Conservation (phyloP, 2,888 invertebrate genomes). For the Smittia sp. region DNA sequence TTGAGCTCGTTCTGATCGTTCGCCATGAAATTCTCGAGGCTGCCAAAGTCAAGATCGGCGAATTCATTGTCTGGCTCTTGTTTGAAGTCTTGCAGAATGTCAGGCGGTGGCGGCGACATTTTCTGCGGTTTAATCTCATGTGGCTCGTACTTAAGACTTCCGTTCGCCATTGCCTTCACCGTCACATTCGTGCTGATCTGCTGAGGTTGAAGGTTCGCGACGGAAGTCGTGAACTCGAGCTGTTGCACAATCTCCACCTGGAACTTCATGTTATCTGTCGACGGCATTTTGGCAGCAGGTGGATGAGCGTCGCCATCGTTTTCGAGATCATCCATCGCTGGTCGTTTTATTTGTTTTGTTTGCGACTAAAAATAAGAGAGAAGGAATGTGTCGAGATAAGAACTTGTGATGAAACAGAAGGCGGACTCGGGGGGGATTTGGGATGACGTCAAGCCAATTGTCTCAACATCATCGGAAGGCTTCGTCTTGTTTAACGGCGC, state of each 20-base stretch:
- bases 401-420: conserved; percentile 6
- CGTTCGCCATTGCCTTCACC: conserved; percentile 73
- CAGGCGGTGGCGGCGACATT: conserved; percentile 51
- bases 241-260: conserved; percentile 92
- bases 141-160: conserved; percentile 23
- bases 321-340: conserved; percentile 64
- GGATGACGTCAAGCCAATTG: too few species aligned
- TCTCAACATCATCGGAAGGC: too few species aligned
- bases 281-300: not conserved
- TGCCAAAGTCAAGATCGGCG: conserved; percentile 72
- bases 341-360: conserved; percentile 78
- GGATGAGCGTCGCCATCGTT: conserved; percentile 52
- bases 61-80: conserved; percentile 83
- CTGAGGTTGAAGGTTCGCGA: conserved; percentile 82
- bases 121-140: conserved; percentile 23
- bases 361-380: conserved; percentile 51
- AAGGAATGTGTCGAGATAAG: conserved; percentile 35
- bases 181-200: conserved; percentile 91
- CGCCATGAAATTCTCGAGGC: conserved; percentile 75
- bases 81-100: conserved; percentile 59
- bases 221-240: conserved; percentile 82
- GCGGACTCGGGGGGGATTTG: too few species aligned
- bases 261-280: conserved; percentile 64
- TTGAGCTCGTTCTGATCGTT: conserved; percentile 81
- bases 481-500: conserved; percentile 29